phyloP scores from a whole-genome alignment of 2,888 invertebrate genomes.

The Patella depressa region DNA sequence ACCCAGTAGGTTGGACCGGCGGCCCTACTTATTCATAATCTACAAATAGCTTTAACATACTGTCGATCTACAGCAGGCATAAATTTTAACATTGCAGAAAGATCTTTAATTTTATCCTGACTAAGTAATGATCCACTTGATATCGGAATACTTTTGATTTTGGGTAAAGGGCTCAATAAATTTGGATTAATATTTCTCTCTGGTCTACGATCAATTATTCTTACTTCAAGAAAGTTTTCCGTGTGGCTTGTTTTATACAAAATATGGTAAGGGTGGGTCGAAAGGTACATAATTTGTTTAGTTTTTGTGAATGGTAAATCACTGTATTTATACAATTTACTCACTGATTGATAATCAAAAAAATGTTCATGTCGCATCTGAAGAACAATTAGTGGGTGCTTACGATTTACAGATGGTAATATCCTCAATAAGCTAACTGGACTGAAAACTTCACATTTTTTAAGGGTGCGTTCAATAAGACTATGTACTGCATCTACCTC shows the following conservation, averaged over 20 bases:
- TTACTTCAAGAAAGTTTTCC: neutral
- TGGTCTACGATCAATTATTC: neutral
- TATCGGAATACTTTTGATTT: neutral
- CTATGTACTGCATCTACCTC: neutral
- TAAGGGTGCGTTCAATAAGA: neutral
- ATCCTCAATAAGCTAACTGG: neutral
- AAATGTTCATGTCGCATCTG: neutral
- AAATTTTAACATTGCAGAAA: neutral
- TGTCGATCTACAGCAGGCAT: neutral
- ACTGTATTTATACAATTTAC: no score
- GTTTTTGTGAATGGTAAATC: no score
- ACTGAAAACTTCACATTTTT: conserved; percentile 6
- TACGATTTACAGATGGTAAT: neutral
- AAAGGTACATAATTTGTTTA: no score
- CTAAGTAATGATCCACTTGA: neutral
- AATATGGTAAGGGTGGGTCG: neutral
- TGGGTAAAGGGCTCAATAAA: neutral
- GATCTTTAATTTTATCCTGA: neutral
- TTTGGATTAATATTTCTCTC: neutral
- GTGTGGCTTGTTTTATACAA: neutral
- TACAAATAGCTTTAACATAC: neutral
- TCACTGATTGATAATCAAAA: no score
- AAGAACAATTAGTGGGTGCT: neutral
- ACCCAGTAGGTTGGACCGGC: neutral
- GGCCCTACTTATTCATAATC: neutral